A percentile compares a stretch with the other conserved stretches of the same genome.
These are phyloP conservation scores for Dyspetes luteomarginatus DNA, from an alignment of 2,888 invertebrate species.

Conservation along the genomic window DNA sequence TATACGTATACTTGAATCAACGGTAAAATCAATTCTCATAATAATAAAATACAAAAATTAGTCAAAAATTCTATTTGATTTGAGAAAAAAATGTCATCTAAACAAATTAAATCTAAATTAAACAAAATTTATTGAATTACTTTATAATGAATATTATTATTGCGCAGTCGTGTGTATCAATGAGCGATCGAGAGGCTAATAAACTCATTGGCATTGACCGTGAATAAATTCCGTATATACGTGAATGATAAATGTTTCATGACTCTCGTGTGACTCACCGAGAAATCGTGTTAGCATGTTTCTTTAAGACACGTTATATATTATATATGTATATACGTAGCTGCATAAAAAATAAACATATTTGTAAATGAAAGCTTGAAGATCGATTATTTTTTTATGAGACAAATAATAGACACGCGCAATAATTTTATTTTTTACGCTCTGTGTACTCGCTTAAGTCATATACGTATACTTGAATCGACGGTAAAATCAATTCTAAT, in stretches of 20 bases:
- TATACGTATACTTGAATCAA: too few relatives aligned
- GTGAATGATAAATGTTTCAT: constrained; percentile 50
- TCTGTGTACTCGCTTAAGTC: neutral
- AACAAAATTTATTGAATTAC: too few relatives aligned
- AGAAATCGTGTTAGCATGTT: constrained; percentile 35
- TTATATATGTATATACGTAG: too few relatives aligned
- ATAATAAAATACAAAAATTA: too few relatives aligned
- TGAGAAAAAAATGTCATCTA: too few relatives aligned
- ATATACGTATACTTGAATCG: too few relatives aligned
- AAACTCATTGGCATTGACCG: constrained; percentile 46
- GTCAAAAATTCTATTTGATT: too few relatives aligned
- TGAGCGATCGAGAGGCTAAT: constrained; percentile 36
- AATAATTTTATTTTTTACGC: neutral
- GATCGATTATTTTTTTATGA: neutral
- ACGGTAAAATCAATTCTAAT: too few relatives aligned
- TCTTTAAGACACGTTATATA: constrained; percentile 8
- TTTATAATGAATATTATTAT: constrained; percentile 43
- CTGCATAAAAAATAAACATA: neutral
- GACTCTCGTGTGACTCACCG: constrained; percentile 38
- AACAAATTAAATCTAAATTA: too few relatives aligned
- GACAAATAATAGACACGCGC: neutral
- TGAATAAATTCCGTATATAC: constrained; percentile 32
- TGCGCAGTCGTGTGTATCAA: constrained; percentile 38
- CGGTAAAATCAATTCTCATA: too few relatives aligned
- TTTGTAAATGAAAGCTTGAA: constrained; percentile 21